Conservation (phyloP, 2,888 invertebrate genomes). For the Nomada hirtipes region DNA sequence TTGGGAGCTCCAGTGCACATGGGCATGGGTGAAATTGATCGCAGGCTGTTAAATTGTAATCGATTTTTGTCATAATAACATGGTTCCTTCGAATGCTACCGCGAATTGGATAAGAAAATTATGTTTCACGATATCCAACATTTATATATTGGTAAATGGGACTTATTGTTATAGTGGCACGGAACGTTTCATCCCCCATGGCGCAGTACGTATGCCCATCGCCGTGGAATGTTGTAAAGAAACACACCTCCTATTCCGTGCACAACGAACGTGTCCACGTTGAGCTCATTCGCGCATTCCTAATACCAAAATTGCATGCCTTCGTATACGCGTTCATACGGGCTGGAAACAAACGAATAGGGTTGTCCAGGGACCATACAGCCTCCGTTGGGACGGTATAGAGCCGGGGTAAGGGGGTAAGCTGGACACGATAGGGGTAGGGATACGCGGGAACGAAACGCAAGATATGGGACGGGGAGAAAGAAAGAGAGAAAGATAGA, state of each 20-base stretch:
- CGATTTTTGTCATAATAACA: too few species aligned
- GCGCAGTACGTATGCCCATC: not conserved
- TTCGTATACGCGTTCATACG: slow-evolving; percentile 64
- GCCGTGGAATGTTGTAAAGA: slow-evolving; percentile 5
- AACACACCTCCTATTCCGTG: slow-evolving; percentile 7
- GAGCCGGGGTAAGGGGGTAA: slow-evolving; percentile 32
- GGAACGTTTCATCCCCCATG: not conserved
- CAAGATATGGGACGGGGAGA: slow-evolving; percentile 46
- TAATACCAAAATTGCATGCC: slow-evolving; percentile 76
- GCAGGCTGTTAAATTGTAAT: not conserved
- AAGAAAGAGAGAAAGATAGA: slow-evolving; percentile 55
- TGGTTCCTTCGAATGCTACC: too few species aligned
- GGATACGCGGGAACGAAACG: slow-evolving; percentile 62
- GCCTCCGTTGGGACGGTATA: slow-evolving; percentile 58
- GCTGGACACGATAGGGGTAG: slow-evolving; percentile 34
- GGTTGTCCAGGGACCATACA: slow-evolving; percentile 67
- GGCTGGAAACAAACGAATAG: slow-evolving; percentile 76
- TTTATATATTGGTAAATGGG: too few species aligned
- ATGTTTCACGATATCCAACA: too few species aligned
- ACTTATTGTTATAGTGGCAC: too few species aligned
- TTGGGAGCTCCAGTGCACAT: not conserved
- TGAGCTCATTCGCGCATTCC: slow-evolving; percentile 69
- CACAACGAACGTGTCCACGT: slow-evolving; percentile 14
- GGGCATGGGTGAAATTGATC: not conserved
- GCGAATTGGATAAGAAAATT: too few species aligned